phyloP scores from a whole-genome alignment of 2,797 vertebrate genomes.

The Clamator glandarius region DNA sequence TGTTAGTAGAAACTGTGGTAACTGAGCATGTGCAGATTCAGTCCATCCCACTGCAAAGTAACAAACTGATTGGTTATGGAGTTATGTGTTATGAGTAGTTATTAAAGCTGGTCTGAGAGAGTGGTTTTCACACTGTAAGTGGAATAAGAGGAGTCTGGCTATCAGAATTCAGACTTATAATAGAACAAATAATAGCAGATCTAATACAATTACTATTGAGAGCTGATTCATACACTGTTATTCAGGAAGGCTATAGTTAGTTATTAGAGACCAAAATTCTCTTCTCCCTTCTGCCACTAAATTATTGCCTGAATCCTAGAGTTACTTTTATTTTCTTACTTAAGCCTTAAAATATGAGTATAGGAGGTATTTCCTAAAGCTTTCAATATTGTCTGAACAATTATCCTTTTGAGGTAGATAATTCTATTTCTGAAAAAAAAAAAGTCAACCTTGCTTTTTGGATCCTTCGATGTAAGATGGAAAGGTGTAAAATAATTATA shows the following conservation, averaged over 20 bases:
- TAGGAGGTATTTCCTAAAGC: neutral
- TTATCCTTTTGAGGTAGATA: neutral
- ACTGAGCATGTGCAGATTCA: slow-evolving; percentile 10
- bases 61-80: neutral
- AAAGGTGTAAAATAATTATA: neutral
- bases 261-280: neutral
- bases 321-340: neutral
- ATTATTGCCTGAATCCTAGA: neutral
- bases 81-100: neutral
- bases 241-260: neutral
- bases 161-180: neutral
- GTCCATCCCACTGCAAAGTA: neutral
- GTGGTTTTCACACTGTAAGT: neutral
- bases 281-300: neutral
- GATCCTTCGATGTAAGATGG: neutral
- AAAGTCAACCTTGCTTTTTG: neutral
- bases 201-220: neutral
- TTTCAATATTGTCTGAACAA: neutral
- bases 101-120: neutral
- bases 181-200: neutral
- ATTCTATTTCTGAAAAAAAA: neutral
- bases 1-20: neutral
- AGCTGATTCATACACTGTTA: neutral
- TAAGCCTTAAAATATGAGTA: neutral
- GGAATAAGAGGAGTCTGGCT: neutral